These are phyloP conservation scores for Crotalus tigris DNA, from an alignment of 2,113 vertebrate genomes.

Conservation along the genomic window DNA sequence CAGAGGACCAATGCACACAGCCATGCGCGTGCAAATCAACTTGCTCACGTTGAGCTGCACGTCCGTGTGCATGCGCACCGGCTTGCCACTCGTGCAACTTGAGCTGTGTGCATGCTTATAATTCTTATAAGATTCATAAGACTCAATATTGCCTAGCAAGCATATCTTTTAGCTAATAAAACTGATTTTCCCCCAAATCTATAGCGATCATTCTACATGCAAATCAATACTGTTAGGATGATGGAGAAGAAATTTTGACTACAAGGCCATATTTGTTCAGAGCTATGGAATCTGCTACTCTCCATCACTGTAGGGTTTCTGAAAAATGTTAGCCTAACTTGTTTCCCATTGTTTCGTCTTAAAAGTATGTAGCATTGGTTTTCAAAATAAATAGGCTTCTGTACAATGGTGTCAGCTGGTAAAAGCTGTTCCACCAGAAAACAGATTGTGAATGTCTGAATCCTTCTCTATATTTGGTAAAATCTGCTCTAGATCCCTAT, in stretches of 20 bases:
- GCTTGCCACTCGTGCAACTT: neutral
- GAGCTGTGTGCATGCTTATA: neutral
- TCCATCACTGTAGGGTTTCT: neutral
- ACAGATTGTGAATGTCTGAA: neutral
- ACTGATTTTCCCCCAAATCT: neutral
- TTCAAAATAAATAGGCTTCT: neutral
- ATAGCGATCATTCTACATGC: neutral
- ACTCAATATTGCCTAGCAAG: neutral
- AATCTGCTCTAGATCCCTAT: neutral
- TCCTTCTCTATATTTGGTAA: neutral
- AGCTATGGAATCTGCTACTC: neutral
- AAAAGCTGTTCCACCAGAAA: neutral
- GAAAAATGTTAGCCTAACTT: neutral
- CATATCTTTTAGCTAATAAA: neutral
- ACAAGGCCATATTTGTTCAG: neutral
- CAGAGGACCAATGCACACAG: fast-evolving
- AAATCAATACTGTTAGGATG: neutral
- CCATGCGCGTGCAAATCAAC: neutral
- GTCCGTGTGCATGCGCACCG: neutral
- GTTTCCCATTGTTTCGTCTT: neutral
- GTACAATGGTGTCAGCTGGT: neutral
- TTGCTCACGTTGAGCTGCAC: neutral
- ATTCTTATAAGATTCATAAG: neutral
- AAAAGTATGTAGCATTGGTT: neutral
- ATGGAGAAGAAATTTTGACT: neutral